Percentiles rank a stretch among this genome's conserved stretches.
phyloP scores from a whole-genome alignment of 1,140 invertebrate species.

The Sycophila sp. region DNA sequence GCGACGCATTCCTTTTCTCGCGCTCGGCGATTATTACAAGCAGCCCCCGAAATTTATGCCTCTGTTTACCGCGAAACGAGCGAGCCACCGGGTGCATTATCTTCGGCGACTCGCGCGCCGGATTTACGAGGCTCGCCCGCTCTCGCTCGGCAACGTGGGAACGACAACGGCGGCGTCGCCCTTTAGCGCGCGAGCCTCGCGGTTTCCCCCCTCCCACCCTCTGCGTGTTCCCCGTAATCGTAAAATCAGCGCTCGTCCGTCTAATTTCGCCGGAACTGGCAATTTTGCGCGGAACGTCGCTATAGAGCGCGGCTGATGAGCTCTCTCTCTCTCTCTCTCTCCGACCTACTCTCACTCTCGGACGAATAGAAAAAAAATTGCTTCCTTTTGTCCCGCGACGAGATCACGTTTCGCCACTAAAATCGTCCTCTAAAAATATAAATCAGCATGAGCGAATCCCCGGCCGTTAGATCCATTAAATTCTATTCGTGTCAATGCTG shows the following conservation, averaged over 20 bases:
- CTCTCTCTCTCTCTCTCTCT: no score
- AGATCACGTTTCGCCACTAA: no score
- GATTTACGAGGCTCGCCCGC: not conserved
- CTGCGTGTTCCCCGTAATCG: constrained; percentile 8
- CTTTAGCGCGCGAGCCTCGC: no score
- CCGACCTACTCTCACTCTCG: no score
- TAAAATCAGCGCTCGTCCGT: not conserved
- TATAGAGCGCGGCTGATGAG: not conserved
- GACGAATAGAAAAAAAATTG: no score
- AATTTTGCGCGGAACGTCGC: not conserved
- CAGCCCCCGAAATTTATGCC: constrained; percentile 8
- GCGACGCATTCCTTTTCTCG: no score
- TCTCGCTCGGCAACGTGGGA: not conserved
- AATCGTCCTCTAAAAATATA: no score
- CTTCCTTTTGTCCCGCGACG: no score
- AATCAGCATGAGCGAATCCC: no score
- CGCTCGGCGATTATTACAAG: not conserved
- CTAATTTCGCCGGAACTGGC: not conserved
- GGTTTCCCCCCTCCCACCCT: no score
- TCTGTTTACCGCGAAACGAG: constrained; percentile 5
- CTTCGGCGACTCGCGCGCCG: not conserved
- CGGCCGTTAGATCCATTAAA: no score
- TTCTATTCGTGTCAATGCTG: constrained; percentile 3
- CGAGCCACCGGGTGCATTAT: not conserved
- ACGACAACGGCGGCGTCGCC: no score